Evolutionary conservation across 2,888 invertebrate genomes (phyloP).

Genomic region (Noctua janthe): DNA sequence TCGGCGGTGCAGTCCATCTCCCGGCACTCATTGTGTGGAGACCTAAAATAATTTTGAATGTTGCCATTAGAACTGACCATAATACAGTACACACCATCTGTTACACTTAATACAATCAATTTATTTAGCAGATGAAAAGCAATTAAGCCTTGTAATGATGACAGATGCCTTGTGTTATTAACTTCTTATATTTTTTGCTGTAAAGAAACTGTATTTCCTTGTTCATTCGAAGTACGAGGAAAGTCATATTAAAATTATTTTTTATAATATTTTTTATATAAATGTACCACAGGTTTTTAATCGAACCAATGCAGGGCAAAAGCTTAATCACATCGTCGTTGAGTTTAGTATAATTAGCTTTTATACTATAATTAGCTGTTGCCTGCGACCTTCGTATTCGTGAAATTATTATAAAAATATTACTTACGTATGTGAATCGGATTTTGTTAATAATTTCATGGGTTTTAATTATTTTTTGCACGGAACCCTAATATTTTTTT

Average conservation of each 20-base stretch:
- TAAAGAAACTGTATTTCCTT: constrained; percentile 13
- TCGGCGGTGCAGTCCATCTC: background rate
- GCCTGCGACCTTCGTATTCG: too few relatives aligned
- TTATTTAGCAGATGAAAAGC: constrained; percentile 29
- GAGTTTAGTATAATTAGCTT: background rate
- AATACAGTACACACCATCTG: background rate
- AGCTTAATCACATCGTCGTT: background rate
- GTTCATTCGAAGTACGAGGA: constrained; percentile 9
- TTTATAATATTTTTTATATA: background rate
- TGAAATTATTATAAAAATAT: too few relatives aligned
- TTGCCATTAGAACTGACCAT: background rate
- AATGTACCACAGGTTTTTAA: background rate
- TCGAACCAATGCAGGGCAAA: background rate
- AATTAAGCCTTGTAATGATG: constrained; percentile 12
- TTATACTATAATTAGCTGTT: background rate
- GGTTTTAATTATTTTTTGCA: too few relatives aligned
- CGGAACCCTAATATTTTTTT: too few relatives aligned
- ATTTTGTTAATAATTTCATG: too few relatives aligned
- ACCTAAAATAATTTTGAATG: background rate
- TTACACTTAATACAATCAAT: constrained; percentile 13
- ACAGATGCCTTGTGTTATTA: constrained; percentile 1
- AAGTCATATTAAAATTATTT: constrained; percentile 4
- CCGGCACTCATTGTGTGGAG: background rate
- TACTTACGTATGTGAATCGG: too few relatives aligned
- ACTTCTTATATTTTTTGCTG: constrained; percentile 7